phyloP scores from a whole-genome alignment of 2,888 invertebrate genomes.

The Acrocera orbiculus region DNA sequence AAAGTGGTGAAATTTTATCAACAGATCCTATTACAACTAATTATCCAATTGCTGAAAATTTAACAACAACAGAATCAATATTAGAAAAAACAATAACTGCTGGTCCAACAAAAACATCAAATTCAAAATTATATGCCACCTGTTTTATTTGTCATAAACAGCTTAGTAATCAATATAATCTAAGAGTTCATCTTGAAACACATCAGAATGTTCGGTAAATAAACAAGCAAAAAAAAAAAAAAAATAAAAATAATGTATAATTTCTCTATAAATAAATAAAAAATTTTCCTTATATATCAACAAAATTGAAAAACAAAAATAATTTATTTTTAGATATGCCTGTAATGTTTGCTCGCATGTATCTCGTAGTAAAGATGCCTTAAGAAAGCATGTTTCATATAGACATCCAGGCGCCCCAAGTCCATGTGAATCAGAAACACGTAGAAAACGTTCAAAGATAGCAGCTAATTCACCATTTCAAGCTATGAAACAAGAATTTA shows the following conservation, averaged over 20 bases:
- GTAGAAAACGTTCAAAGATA: conserved; percentile 31
- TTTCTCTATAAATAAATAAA: neutral
- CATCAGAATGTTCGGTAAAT: conserved; percentile 57
- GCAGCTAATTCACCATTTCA: no score
- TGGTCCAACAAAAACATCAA: conserved; percentile 23
- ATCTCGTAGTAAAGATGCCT: conserved; percentile 69
- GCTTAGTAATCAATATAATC: conserved; percentile 76
- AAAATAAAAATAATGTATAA: neutral
- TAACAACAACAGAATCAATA: conserved; percentile 8
- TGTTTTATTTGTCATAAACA: conserved; percentile 78
- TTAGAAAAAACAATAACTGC: conserved; percentile 15
- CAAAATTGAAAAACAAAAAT: neutral
- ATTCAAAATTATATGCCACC: conserved; percentile 43
- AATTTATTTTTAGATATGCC: conserved; percentile 43
- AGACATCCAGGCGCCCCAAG: conserved; percentile 47
- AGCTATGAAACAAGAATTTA: no score
- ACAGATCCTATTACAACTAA: conserved; percentile 13
- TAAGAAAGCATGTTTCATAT: conserved; percentile 77
- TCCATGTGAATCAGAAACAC: conserved; percentile 30
- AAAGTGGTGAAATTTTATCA: conserved; percentile 7
- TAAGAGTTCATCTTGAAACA: conserved; percentile 79
- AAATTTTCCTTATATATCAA: no score
- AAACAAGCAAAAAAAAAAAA: neutral
- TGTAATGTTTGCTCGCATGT: conserved; percentile 77
- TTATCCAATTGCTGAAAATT: conserved; percentile 11